Evolutionary conservation across 2,797 vertebrate species (phyloP), one percentile per base, ranked within the genome.

Genomic region (Peromyscus nudipes): DNA sequence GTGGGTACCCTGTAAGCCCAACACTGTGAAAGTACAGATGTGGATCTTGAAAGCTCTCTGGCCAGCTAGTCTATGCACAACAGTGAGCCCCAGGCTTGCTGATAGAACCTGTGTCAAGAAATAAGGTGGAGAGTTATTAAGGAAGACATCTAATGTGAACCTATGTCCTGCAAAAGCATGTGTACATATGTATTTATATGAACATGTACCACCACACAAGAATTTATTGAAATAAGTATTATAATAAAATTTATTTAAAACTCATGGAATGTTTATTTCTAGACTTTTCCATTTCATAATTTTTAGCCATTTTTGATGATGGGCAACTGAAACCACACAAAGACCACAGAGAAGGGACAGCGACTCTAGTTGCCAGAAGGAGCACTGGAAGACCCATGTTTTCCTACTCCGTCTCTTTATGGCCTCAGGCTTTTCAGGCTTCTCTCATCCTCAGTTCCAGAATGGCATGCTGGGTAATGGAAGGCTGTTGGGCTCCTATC

Each of bases 341-440:
- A 71, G 19, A 40, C 17, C 27, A 10, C 34, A 37, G 52, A 65
- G 3, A 1, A 79, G 25, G 2, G 12, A 40, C 29, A 16, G 17
- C n/a, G 2, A 14, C 25, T 25, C 3, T 13, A 11, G 57, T 12
- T 46, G 75, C 1, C 0, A 64, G 29, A 46, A 1, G 1, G 27
- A 71, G 25, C 73, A 92, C 3, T 1, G 2, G n/a, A 85, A 88
- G 23, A 79, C n/a, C 10, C 75, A 62, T 1, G 12, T 31, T 83
- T 84, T 88, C 49, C 19, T 37, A 71, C 7, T 80, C 13, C 9
- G 2, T 76, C 65, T 83, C 21, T 55, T 84, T 60, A 52, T 5
- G 65, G 46, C 6, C 23, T 83, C 29, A 76, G 64, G 62, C 37
- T 52, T 52, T 29, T 76, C 52, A 76, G 64, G 55, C 27, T n/a